Evolutionary conservation across 2,888 invertebrate genomes (phyloP), one percentile per base, ranked within the genome.

Genomic region (Andrena dorsata): DNA sequence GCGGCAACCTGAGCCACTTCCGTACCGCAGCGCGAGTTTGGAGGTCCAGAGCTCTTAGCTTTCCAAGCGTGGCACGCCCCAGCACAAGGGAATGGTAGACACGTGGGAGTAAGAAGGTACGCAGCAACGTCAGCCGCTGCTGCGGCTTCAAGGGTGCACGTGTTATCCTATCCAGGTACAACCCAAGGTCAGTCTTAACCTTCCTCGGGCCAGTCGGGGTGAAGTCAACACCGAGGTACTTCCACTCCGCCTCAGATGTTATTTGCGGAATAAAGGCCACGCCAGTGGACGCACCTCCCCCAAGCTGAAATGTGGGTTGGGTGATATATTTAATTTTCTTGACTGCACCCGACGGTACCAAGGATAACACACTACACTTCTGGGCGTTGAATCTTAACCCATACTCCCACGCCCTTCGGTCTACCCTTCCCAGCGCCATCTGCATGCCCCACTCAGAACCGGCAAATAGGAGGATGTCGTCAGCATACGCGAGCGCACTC

Each of bases 401-500:
- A 2, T n/a, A 56, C 1, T 32, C 8, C 3, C 20, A 61, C 7
- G 61, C 74, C n/a, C 13, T 20, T n/a, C n/a, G 2, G 28, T 4
- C 0, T 5, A 7, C 30, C 23, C 2, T 66, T 47, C 0, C 0
- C 13, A 90, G 86, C 28, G 91, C 89, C 16, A 1, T n/a, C 82
- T 89, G 88, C 76, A 92, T 89, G 86, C 93, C 86, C 20, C 92
- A 90, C 5, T 80, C 90, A 13, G 93, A 90, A 0, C 90, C 83
- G 23, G 92, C 85, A 6, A 92, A 49, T 13, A 94, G 83, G 35
- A 92, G 77, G 0, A 93, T 68, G 86, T 94, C 94, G 53, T 94
- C 94, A 0, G 94, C 94, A 28, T 80, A 94, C 26, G 93, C 93
- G 28, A 94, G 79, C 10, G 89, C 87, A 1, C 91, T 90, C 65